Evolutionary conservation across 1,140 invertebrate genomes (phyloP).

Genomic region (Formica exsecta): DNA sequence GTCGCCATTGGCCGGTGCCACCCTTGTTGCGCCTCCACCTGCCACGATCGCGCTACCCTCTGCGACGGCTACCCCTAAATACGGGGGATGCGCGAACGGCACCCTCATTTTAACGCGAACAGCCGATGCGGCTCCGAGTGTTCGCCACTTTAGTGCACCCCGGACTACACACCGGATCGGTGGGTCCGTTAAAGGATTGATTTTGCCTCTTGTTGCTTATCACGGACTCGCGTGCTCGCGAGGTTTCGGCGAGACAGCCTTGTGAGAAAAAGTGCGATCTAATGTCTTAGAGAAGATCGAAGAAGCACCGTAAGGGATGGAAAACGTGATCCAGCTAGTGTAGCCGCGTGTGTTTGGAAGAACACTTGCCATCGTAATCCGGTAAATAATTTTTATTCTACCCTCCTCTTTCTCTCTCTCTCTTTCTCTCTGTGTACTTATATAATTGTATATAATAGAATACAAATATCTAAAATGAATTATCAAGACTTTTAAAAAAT

Average conservation of each 20-base stretch:
- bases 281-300: constrained; percentile 40
- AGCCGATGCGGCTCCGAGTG: constrained; percentile 71
- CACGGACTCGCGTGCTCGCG: constrained; percentile 17
- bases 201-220: constrained; percentile 21
- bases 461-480: background rate
- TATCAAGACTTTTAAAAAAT: background rate
- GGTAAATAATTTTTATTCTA: constrained; percentile 54
- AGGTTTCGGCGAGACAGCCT: background rate
- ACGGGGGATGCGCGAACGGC: constrained; percentile 79
- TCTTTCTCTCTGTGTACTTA: background rate
- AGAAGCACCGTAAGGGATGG: constrained; percentile 16
- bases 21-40: constrained; percentile 79
- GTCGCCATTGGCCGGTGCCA: constrained; percentile 80
- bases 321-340: constrained; percentile 33
- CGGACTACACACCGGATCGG: constrained; percentile 42
- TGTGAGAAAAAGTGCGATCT: constrained; percentile 51
- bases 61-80: constrained; percentile 81
- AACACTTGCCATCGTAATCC: constrained; percentile 39
- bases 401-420: no score
- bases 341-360: constrained; percentile 34
- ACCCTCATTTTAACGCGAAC: constrained; percentile 83
- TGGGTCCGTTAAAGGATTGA: constrained; percentile 20
- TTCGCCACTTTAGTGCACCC: constrained; percentile 48
- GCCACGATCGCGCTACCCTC: constrained; percentile 77
- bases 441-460: background rate